Evolutionary conservation across 35 echinoderm and acorn worm genomes (phyloP).

Genomic region (Acanthaster planci): DNA sequence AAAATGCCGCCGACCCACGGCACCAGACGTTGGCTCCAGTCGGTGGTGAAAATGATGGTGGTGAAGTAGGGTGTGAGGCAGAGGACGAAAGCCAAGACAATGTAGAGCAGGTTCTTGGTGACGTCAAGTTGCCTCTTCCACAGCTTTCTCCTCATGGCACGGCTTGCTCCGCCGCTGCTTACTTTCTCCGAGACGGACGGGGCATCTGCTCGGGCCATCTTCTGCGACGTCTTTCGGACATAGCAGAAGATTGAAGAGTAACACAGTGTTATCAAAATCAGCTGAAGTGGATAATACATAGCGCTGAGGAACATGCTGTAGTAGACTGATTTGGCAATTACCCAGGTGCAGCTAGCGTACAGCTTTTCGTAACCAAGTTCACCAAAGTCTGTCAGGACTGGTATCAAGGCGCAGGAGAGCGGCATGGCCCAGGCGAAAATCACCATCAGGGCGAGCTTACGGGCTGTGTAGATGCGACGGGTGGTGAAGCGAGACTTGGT

Average conservation of each 20-base stretch:
- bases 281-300: conserved; percentile 37
- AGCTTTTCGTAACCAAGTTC: conserved; percentile 64
- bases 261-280: conserved; percentile 39
- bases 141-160: neutral
- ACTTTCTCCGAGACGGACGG: neutral
- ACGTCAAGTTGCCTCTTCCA: conserved; percentile 8
- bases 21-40: neutral
- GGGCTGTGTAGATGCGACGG: conserved; percentile 21
- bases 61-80: neutral
- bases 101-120: conserved; percentile 16
- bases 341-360: conserved; percentile 63
- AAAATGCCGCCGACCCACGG: neutral
- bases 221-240: neutral
- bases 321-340: conserved; percentile 48
- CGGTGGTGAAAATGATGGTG: neutral
- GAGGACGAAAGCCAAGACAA: neutral
- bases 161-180: neutral
- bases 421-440: conserved; percentile 61
- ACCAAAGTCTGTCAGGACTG: conserved; percentile 54
- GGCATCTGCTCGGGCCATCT: neutral
- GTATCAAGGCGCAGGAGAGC: conserved; percentile 39
- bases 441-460: conserved; percentile 47
- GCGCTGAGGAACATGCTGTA: conserved; percentile 37
- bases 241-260: conserved; percentile 42
- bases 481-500: conserved; percentile 6